phyloP scores from a whole-genome alignment of 2,888 invertebrate species.

The Hecatera dysodea region DNA sequence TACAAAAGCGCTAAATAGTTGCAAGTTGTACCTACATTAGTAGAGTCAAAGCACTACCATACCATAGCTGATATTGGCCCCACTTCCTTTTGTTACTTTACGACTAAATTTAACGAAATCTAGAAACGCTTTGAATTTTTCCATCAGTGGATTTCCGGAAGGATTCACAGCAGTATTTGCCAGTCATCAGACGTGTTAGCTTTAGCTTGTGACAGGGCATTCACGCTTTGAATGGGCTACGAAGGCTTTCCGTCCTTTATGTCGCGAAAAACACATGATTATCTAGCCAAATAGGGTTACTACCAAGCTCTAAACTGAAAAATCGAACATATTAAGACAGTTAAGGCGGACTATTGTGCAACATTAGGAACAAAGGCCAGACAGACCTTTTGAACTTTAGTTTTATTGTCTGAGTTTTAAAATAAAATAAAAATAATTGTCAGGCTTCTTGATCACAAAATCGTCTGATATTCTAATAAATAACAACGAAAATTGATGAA shows the following conservation, averaged over 20 bases:
- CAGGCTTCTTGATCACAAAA: too few relatives aligned
- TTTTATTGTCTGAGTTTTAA: too few relatives aligned
- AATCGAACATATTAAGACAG: too few relatives aligned
- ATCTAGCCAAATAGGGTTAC: neutral
- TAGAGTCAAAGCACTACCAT: too few relatives aligned
- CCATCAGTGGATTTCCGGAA: neutral
- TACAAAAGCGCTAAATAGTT: neutral
- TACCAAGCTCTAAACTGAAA: too few relatives aligned
- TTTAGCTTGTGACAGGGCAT: slow-evolving; percentile 23
- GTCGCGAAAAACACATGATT: slow-evolving; percentile 12
- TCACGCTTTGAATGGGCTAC: slow-evolving; percentile 33
- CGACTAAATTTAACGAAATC: neutral
- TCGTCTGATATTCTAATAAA: too few relatives aligned
- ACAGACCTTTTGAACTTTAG: too few relatives aligned
- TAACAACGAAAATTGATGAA: too few relatives aligned
- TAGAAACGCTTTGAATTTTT: neutral
- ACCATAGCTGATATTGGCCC: neutral
- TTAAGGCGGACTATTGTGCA: too few relatives aligned
- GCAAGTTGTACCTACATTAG: too few relatives aligned
- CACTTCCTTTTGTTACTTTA: neutral
- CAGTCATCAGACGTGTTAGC: slow-evolving; percentile 37
- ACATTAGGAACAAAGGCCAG: too few relatives aligned
- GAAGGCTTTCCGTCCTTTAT: slow-evolving; percentile 31
- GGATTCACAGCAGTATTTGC: slow-evolving; percentile 20
- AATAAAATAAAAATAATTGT: too few relatives aligned